Evolutionary conservation across 2,888 invertebrate species (phyloP).

Genomic region (Trichopoda pennipes): DNA sequence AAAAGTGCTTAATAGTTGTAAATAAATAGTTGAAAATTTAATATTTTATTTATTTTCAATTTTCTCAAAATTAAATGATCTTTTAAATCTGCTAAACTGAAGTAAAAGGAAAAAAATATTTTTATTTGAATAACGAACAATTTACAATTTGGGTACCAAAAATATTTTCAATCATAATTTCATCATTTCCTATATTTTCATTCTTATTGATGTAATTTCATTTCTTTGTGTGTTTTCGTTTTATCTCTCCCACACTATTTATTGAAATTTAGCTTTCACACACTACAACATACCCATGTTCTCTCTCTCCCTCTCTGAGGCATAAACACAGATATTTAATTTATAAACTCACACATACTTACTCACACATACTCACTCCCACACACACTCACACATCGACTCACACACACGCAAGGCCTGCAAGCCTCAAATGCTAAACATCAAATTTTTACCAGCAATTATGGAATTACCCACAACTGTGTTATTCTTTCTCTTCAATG

Average conservation of each 20-base stretch:
- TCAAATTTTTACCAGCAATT: constrained; percentile 7
- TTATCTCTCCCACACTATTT: constrained; percentile 40
- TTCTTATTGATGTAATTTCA: constrained; percentile 9
- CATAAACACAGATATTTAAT: constrained; percentile 7
- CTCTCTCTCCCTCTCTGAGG: constrained; percentile 29
- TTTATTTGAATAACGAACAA: not conserved
- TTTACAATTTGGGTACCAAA: not conserved
- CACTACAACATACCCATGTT: constrained; percentile 22
- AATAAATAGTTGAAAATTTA: too few species aligned
- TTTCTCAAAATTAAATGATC: too few species aligned
- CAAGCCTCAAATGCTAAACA: constrained; percentile 9
- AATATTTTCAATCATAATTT: constrained; percentile 27
- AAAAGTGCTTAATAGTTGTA: too few species aligned
- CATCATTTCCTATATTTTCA: constrained; percentile 43
- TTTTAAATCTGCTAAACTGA: too few species aligned
- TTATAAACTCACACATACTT: constrained; percentile 26
- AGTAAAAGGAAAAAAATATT: too few species aligned
- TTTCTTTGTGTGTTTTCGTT: constrained; percentile 18
- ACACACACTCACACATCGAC: constrained; percentile 3
- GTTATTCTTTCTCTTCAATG: constrained; percentile 40
- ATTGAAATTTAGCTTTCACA: constrained; percentile 36
- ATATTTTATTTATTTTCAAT: too few species aligned
- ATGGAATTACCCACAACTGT: constrained; percentile 36
- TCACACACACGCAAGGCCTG: not conserved
- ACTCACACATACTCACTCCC: constrained; percentile 22